Conservation (phyloP, 1,140 invertebrate species). For the Eumeta japonica region DNA sequence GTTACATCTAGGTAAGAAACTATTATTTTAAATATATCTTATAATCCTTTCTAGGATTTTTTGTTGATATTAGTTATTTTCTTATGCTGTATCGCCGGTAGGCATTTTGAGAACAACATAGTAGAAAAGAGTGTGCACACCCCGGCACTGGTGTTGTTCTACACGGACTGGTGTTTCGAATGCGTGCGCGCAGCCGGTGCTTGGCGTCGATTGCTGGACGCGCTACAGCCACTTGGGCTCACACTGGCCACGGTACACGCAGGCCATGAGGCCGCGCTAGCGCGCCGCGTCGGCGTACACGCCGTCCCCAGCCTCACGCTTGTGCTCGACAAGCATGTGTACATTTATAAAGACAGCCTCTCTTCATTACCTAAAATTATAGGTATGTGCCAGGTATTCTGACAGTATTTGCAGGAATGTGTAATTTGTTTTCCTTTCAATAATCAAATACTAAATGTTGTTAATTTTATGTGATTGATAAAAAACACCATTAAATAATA, state of each 20-base stretch:
- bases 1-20: constrained; percentile 74
- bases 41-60: constrained; percentile 9
- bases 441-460: background rate
- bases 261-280: constrained; percentile 72
- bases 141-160: constrained; percentile 84
- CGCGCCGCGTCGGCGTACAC: constrained; percentile 74
- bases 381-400: constrained; percentile 58
- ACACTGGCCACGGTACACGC: constrained; percentile 80
- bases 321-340: constrained; percentile 77
- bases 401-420: constrained; percentile 1
- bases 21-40: background rate
- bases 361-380: constrained; percentile 78
- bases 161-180: constrained; percentile 90
- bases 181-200: constrained; percentile 82
- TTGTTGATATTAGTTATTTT: constrained; percentile 3
- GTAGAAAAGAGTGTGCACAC: constrained; percentile 77
- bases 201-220: constrained; percentile 79
- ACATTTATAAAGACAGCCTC: constrained; percentile 76
- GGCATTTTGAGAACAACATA: constrained; percentile 84
- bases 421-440: background rate
- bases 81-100: constrained; percentile 35
- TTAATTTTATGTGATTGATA: no score
- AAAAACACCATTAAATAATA: no score
- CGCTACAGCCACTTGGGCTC: constrained; percentile 76
- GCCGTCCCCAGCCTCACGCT: constrained; percentile 79